These are phyloP conservation scores for Rhinolophus ferrumequinum DNA, from an alignment of 2,113 vertebrate species.

Conservation along the genomic window DNA sequence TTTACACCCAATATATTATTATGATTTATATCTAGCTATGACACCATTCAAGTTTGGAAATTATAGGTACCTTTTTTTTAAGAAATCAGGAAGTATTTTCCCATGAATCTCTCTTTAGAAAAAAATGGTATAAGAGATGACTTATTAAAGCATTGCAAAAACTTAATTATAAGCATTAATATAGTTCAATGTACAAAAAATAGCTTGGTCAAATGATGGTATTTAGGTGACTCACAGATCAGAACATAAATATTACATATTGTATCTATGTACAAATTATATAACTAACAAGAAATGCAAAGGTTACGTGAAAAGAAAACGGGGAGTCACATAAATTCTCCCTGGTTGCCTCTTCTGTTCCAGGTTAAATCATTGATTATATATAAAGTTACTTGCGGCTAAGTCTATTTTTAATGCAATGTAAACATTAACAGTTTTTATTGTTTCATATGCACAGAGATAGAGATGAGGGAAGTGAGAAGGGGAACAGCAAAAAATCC, in stretches of 20 bases:
- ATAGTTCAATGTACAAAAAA: neutral
- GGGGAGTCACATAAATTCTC: neutral
- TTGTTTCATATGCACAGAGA: neutral
- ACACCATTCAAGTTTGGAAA: neutral
- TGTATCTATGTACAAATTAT: neutral
- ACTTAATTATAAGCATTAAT: neutral
- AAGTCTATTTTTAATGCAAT: neutral
- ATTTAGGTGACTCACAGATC: neutral
- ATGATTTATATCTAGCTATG: neutral
- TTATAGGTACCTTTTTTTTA: neutral
- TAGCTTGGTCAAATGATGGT: neutral
- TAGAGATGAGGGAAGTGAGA: neutral
- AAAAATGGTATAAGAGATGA: neutral
- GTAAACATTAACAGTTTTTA: neutral
- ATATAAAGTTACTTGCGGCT: neutral
- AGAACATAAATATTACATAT: neutral
- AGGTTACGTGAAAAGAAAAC: neutral
- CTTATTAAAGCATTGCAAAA: neutral
- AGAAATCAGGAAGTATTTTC: neutral
- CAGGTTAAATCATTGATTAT: neutral
- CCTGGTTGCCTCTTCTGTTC: neutral
- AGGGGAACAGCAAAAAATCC: neutral
- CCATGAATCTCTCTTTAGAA: neutral
- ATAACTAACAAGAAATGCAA: neutral
- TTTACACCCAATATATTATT: neutral